phyloP scores from a whole-genome alignment of 1,140 invertebrate genomes.

The fruit fly (Drosophila melanogaster) region Release_6_plus_ISO1_MT NC_004354.4:10005501-10006000 shows the following conservation, averaged over 20 bases:
- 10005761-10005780: constrained; percentile 64
- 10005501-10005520: constrained; percentile 87
- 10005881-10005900: neutral
- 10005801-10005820: constrained; percentile 57
- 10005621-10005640: no score
- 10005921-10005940: constrained; percentile 25
- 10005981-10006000: constrained; percentile 34
- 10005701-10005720: constrained; percentile 95
- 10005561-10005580: constrained; percentile 93
- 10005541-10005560: constrained; percentile 93
- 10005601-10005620: constrained; percentile 86
- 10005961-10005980: constrained; percentile 38
- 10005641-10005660: neutral
- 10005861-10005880: neutral
- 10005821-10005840: constrained; percentile 1
- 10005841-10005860: neutral
- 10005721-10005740: constrained; percentile 93
- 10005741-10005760: constrained; percentile 77
- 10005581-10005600: constrained; percentile 93
- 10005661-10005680: constrained; percentile 88
- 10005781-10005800: constrained; percentile 73
- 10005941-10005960: constrained; percentile 25
- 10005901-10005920: constrained; percentile 6
- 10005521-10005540: constrained; percentile 93
- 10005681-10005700: constrained; percentile 93